Evolutionary conservation across 2,113 vertebrate species (phyloP), one percentile per base, ranked within the genome.

Genomic region (Ptilonorhynchus violaceus): DNA sequence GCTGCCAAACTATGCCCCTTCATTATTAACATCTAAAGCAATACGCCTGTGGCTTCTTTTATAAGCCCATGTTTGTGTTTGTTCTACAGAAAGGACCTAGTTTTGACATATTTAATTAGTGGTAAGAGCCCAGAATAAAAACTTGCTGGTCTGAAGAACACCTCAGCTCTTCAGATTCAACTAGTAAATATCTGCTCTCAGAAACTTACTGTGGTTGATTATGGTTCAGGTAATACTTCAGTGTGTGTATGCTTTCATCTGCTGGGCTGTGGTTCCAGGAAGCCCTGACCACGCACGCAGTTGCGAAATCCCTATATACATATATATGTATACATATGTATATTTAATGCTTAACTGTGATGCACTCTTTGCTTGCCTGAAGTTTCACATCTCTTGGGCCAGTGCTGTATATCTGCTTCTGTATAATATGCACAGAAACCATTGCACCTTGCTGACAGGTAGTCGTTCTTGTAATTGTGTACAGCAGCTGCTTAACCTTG

Each of bases 91-190:
- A 88, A 96, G 37, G 46, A 85, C 50, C 10, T 83, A 33, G 30
- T 86, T 92, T 77, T 92, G 59, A 84, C 70, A 47, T 31, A 91
- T 18, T 93, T 92, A 80, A 90, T 86, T 88, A 88, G 55, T 42
- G 20, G 75, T 79, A 74, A 83, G 39, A 63, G 46, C 25, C 24
- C 30, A 84, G 72, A 83, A 91, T 52, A 91, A 95, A 93, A 70
- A 23, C 47, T 90, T 69, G 24, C 42, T 37, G 11, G 52, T 93
- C 60, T 92, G 64, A 91, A 66, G 41, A 19, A 63, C 31, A 24
- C 20, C 39, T 85, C 62, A 85, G 15, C 55, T 74, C 39, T 88
- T 86, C 81, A 84, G 33, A 62, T 28, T 42, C 12, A 72, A 13
- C 41, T 46, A 20, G 33, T 73, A 88, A 96, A 72, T 92, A 63